phyloP scores from a whole-genome alignment of 2,113 vertebrate species.

The Apteryx mantelli region DNA sequence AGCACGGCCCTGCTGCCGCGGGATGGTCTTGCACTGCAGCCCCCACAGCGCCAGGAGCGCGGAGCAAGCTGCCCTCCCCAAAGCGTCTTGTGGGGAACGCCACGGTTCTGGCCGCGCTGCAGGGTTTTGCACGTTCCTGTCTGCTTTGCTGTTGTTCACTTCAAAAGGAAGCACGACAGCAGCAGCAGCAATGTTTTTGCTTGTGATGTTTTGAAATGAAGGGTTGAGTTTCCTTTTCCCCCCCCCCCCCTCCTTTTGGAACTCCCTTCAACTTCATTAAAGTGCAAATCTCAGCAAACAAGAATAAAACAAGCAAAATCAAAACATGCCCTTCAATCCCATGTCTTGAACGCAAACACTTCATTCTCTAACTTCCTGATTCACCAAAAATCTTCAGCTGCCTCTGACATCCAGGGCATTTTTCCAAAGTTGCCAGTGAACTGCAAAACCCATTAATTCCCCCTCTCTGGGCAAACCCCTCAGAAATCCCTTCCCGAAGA shows the following conservation, averaged over 20 bases:
- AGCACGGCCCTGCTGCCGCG: no score
- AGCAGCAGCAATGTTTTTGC: background rate
- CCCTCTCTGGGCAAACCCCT: background rate
- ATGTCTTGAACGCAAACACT: background rate
- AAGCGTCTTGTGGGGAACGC: rapidly evolving
- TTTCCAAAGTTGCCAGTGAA: background rate
- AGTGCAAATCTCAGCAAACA: background rate
- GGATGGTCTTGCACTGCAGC: no score
- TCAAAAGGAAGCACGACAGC: background rate
- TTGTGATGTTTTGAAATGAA: background rate
- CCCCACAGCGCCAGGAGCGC: no score
- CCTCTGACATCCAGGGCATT: background rate
- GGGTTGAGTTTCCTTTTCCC: background rate
- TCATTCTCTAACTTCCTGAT: background rate
- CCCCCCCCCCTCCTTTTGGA: background rate
- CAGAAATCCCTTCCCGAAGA: background rate
- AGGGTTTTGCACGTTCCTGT: background rate
- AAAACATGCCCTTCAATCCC: no score
- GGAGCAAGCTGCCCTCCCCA: background rate
- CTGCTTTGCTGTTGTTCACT: background rate
- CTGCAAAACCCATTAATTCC: background rate
- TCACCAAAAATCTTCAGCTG: background rate
- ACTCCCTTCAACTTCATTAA: background rate
- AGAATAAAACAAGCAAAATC: background rate
- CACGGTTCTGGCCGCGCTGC: background rate